Percentiles rank a stretch among this genome's conserved stretches.
Evolutionary conservation across 2,888 invertebrate species (phyloP).

Genomic region (Dugesia japonica): DNA sequence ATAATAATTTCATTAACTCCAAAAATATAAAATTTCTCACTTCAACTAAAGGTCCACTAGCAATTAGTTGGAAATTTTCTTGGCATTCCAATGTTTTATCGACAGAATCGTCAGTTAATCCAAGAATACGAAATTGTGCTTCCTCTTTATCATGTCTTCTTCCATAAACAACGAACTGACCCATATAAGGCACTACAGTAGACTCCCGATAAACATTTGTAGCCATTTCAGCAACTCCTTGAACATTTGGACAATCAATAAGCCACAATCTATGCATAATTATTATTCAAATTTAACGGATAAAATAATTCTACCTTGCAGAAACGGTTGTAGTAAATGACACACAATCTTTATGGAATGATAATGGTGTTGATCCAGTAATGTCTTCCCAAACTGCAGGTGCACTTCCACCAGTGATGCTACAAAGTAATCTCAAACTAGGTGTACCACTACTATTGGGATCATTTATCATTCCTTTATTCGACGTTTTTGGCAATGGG

Average conservation of each 20-base stretch:
- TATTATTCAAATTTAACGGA: background rate
- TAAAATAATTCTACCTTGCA: constrained; percentile 54
- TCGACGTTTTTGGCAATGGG: constrained; percentile 65
- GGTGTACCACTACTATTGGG: constrained; percentile 57
- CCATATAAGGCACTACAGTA: constrained; percentile 96
- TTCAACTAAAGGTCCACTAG: constrained; percentile 28
- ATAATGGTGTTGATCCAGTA: constrained; percentile 90
- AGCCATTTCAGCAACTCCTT: constrained; percentile 94
- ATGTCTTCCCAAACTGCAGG: constrained; percentile 99
- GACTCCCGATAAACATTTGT: constrained; percentile 94
- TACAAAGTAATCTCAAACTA: constrained; percentile 79
- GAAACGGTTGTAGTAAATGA: constrained; percentile 98
- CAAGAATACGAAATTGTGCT: constrained; percentile 67
- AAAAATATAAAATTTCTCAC: too few relatives aligned
- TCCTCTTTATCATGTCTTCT: constrained; percentile 69
- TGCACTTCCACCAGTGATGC: constrained; percentile 85
- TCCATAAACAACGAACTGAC: constrained; percentile 93
- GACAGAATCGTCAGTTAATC: constrained; percentile 97
- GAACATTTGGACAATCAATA: constrained; percentile 84
- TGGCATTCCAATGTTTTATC: constrained; percentile 62
- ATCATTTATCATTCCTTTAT: constrained; percentile 71
- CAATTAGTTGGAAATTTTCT: constrained; percentile 33
- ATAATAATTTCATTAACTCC: too few relatives aligned
- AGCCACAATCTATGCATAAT: constrained; percentile 76
- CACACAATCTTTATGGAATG: constrained; percentile 95